These are phyloP conservation scores for Drosophila ustulata DNA, from an alignment of 2,888 invertebrate species.

Conservation along the genomic window DNA sequence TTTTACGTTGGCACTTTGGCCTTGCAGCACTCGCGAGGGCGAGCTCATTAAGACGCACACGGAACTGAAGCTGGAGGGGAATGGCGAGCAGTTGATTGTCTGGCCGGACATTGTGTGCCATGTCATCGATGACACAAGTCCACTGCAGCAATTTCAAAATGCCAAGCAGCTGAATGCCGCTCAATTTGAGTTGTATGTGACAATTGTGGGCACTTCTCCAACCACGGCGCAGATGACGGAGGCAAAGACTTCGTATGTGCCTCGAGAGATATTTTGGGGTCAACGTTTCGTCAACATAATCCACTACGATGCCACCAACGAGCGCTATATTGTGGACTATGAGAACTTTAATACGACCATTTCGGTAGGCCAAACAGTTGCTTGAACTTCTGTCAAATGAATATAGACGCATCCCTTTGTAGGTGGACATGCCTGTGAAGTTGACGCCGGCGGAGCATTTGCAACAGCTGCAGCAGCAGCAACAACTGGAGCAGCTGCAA, in stretches of 20 bases:
- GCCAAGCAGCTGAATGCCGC: conserved; percentile 90
- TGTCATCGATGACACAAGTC: conserved; percentile 91
- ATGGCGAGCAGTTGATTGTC: conserved; percentile 88
- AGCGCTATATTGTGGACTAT: conserved; percentile 86
- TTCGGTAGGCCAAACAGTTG: conserved; percentile 62
- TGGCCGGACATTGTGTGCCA: conserved; percentile 96
- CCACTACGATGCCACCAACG: conserved; percentile 86
- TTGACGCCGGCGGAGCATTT: conserved; percentile 43
- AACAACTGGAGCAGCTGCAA: conserved; percentile 23
- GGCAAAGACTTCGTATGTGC: conserved; percentile 91
- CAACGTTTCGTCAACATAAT: conserved; percentile 91
- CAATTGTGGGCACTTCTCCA: conserved; percentile 92
- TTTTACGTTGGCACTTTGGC: neutral
- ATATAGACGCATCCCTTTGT: neutral
- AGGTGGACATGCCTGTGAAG: conserved; percentile 32
- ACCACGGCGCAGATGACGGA: conserved; percentile 91
- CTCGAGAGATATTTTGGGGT: conserved; percentile 94
- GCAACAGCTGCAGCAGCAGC: conserved; percentile 27
- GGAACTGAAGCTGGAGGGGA: conserved; percentile 88
- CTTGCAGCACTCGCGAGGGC: conserved; percentile 86
- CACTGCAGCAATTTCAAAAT: conserved; percentile 91
- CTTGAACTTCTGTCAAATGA: neutral
- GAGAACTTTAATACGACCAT: conserved; percentile 84
- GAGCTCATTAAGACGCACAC: conserved; percentile 91
- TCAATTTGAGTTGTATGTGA: conserved; percentile 92